Percentiles rank a stretch among this genome's conserved stretches.
phyloP scores from a whole-genome alignment of 2,797 vertebrate species.

The Hozukius guyotensis region DNA sequence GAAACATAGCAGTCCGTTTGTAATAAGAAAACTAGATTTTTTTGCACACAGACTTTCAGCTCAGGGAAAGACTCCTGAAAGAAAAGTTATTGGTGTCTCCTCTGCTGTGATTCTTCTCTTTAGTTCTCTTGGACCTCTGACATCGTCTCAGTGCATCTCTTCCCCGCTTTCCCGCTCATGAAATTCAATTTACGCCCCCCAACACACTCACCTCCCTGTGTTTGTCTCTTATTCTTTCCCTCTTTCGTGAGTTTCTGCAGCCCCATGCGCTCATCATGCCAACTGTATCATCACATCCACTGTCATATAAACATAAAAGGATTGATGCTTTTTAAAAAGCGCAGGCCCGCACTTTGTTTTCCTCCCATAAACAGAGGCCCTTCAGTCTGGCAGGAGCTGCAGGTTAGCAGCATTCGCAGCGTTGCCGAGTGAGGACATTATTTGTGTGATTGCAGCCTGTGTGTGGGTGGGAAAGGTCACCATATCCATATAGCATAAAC shows the following conservation, averaged over 20 bases:
- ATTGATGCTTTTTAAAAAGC: conserved; percentile 13
- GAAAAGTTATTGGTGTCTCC: not conserved
- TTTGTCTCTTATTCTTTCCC: not conserved
- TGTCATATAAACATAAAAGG: conserved; percentile 20
- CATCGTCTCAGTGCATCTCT: conserved; percentile 15
- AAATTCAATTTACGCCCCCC: conserved; percentile 40
- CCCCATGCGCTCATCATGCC: not conserved
- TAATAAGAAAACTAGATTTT: not conserved
- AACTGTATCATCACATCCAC: conserved; percentile 14
- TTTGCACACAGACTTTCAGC: not conserved
- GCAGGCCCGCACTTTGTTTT: conserved; percentile 14
- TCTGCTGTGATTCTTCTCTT: conserved; percentile 16
- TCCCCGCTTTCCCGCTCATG: conserved; percentile 33
- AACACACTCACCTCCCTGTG: not conserved
- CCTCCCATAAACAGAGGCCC: conserved; percentile 16
- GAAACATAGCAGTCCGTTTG: not conserved
- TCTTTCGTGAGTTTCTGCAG: not conserved
- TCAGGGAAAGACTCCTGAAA: not conserved
- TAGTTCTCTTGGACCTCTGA: conserved; percentile 37
- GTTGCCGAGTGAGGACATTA: conserved; percentile 29
- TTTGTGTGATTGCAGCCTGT: conserved; percentile 37
- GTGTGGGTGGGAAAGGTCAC: conserved; percentile 59
- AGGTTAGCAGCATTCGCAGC: conserved; percentile 37
- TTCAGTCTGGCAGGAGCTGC: conserved; percentile 30
- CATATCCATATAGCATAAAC: conserved; percentile 53